These are phyloP conservation scores for Chydorus sphaericus DNA, from an alignment of 2,888 invertebrate species.

Conservation along the genomic window DNA sequence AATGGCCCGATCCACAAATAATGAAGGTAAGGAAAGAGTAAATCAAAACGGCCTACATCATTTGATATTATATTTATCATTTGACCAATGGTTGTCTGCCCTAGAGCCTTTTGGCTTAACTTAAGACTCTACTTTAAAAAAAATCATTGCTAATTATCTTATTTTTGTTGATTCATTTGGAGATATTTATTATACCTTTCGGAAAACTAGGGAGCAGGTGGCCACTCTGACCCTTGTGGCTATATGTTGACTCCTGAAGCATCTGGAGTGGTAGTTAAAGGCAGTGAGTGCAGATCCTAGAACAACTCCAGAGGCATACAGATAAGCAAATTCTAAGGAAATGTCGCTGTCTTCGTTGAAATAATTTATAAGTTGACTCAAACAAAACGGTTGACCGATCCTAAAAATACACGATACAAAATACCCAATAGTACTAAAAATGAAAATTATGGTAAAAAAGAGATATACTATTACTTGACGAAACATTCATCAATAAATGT, in stretches of 20 bases:
- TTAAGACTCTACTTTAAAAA: slow-evolving; percentile 44
- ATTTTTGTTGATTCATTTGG: not conserved
- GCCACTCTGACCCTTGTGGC: slow-evolving; percentile 73
- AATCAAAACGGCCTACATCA: slow-evolving; percentile 84
- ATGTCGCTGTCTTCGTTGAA: slow-evolving; percentile 40
- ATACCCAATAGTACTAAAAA: too few species aligned
- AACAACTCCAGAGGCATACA: slow-evolving; percentile 58
- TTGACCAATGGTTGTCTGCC: slow-evolving; percentile 78
- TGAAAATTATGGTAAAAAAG: too few species aligned
- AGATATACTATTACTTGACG: too few species aligned
- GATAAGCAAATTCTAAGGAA: slow-evolving; percentile 45
- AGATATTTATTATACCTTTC: slow-evolving; percentile 36
- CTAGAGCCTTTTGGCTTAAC: slow-evolving; percentile 63
- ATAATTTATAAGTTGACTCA: slow-evolving; percentile 47
- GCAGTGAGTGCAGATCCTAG: slow-evolving; percentile 58
- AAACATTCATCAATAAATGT: slow-evolving; percentile 31
- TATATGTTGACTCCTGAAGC: slow-evolving; percentile 53
- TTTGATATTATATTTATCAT: slow-evolving; percentile 91
- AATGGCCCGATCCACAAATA: slow-evolving; percentile 83
- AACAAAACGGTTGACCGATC: slow-evolving; percentile 47
- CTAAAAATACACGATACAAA: slow-evolving; percentile 33
- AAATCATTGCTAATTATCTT: too few species aligned
- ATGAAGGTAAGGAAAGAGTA: slow-evolving; percentile 74
- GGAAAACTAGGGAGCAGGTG: slow-evolving; percentile 64
- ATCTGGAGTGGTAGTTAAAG: slow-evolving; percentile 72